These are phyloP conservation scores for Dendropsophus ebraccatus DNA, from an alignment of 2,113 vertebrate species.

Conservation along the genomic window DNA sequence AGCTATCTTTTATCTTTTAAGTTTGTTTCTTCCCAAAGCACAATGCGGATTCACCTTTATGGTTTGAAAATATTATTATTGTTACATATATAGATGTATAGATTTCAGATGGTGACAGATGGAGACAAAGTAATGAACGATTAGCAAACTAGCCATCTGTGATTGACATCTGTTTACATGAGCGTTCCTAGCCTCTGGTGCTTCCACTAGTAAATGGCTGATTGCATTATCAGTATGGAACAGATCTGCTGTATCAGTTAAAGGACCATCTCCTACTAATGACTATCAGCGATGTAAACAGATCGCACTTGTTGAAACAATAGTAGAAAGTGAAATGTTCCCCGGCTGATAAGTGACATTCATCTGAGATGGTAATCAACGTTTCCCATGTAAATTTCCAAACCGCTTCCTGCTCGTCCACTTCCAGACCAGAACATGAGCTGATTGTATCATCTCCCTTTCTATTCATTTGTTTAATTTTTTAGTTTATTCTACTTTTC, in stretches of 20 bases:
- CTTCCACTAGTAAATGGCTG: slow-evolving; percentile 25
- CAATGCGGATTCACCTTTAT: neutral
- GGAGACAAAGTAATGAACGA: slow-evolving; percentile 27
- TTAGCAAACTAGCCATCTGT: slow-evolving; percentile 39
- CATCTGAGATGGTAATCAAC: slow-evolving; percentile 20
- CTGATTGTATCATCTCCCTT: neutral
- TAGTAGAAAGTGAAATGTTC: slow-evolving; percentile 26
- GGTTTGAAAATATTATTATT: slow-evolving; percentile 5
- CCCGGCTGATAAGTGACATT: slow-evolving; percentile 27
- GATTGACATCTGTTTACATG: slow-evolving; percentile 54
- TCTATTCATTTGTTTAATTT: neutral
- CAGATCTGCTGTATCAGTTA: slow-evolving; percentile 38
- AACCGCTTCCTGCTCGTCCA: neutral
- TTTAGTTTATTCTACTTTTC: neutral
- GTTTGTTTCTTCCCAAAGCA: neutral
- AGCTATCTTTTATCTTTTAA: too few species aligned
- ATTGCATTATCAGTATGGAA: slow-evolving; percentile 34
- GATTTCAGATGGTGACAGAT: slow-evolving; percentile 37
- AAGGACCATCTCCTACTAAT: slow-evolving; percentile 43
- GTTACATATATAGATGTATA: slow-evolving; percentile 13
- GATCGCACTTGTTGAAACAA: neutral
- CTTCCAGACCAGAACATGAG: neutral
- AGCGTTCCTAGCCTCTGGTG: slow-evolving; percentile 21
- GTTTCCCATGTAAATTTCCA: slow-evolving; percentile 6
- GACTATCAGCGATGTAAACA: slow-evolving; percentile 36